Conservation (phyloP, 2,888 invertebrate species). For the Morinoia aosen region DNA sequence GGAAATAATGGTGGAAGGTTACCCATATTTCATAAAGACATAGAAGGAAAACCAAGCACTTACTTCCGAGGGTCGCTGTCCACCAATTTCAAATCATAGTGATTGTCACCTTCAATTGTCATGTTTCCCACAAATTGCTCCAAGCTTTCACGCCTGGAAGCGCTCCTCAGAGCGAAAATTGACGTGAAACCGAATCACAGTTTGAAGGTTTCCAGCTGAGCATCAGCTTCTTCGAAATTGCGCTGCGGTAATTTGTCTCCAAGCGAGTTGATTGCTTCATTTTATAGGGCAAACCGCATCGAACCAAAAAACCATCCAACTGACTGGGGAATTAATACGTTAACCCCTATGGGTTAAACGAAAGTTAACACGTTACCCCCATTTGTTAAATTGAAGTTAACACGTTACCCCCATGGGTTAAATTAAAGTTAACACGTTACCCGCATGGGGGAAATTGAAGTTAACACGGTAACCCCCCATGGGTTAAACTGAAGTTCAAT, state of each 20-base stretch:
- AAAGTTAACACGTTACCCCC: too few relatives aligned
- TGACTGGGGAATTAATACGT: background rate
- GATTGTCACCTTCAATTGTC: background rate
- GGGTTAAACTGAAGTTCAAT: too few relatives aligned
- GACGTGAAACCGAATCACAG: background rate
- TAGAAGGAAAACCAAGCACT: background rate
- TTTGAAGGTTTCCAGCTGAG: background rate
- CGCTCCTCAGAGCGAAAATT: background rate
- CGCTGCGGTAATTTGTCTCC: background rate
- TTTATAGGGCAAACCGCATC: background rate
- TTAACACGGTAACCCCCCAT: too few relatives aligned
- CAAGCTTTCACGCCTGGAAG: background rate
- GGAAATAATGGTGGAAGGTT: background rate
- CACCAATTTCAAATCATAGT: background rate
- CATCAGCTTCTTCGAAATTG: background rate
- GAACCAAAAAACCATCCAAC: background rate
- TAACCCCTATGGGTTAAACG: too few relatives aligned
- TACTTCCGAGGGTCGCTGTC: background rate
- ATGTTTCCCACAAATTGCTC: background rate
- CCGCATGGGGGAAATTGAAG: too few relatives aligned
- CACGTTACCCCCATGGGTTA: too few relatives aligned
- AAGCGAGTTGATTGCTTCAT: background rate
- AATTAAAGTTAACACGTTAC: too few relatives aligned
- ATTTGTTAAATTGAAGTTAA: too few relatives aligned
- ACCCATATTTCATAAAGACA: background rate